Evolutionary conservation across 1,140 invertebrate species (phyloP).

Genomic region (Nasonia longicornis): DNA sequence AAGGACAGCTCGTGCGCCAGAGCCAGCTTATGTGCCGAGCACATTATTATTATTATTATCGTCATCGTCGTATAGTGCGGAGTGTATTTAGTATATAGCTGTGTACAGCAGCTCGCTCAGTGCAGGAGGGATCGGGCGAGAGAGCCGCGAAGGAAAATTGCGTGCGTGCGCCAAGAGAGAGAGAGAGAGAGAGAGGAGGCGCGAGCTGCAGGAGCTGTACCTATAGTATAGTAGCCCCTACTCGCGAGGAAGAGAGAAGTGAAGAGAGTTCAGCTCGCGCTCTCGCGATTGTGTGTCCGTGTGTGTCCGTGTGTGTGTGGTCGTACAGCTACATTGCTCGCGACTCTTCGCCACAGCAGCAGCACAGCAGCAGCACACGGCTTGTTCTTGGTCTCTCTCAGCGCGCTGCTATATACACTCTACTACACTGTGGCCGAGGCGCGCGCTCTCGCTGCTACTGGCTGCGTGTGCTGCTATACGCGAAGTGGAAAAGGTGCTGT

Average conservation of each 20-base stretch:
- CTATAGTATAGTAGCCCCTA: too few relatives aligned
- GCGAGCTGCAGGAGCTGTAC: too few relatives aligned
- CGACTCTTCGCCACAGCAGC: too few relatives aligned
- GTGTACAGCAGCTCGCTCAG: too few relatives aligned
- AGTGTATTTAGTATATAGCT: not conserved
- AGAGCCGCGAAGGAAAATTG: not conserved
- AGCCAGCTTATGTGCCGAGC: not conserved
- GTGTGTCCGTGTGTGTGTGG: too few relatives aligned
- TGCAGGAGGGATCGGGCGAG: not conserved
- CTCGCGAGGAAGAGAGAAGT: too few relatives aligned
- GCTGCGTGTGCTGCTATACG: conserved; percentile 6
- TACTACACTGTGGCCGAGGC: not conserved
- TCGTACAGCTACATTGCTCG: too few relatives aligned
- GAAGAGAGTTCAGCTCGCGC: too few relatives aligned
- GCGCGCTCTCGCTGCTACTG: not conserved
- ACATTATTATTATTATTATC: too few relatives aligned
- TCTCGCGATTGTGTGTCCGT: too few relatives aligned
- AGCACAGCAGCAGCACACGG: not conserved
- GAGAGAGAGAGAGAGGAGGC: not conserved
- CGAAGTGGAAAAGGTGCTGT: conserved; percentile 66
- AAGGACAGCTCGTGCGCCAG: not conserved
- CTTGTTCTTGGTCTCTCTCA: not conserved
- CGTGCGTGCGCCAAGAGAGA: not conserved
- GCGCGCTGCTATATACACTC: not conserved
- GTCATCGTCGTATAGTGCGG: too few relatives aligned